Conservation (phyloP, 2,797 vertebrate genomes). For the Aselliscus stoliczkanus region DNA sequence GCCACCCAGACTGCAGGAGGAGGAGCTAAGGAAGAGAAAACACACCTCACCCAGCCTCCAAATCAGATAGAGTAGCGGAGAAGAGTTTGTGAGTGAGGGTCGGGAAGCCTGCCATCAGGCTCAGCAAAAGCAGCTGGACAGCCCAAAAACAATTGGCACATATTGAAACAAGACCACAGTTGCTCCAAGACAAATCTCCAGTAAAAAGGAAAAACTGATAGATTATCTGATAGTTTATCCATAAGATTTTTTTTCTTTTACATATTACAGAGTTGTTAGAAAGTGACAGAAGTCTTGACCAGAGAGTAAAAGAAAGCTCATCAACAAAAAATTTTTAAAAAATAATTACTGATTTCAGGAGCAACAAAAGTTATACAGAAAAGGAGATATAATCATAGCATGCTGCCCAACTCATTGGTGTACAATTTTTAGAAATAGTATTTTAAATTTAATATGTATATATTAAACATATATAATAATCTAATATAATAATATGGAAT, state of each 20-base stretch:
- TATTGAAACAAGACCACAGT: rapidly evolving
- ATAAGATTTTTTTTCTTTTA: not conserved
- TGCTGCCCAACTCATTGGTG: not conserved
- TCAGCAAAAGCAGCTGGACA: not conserved
- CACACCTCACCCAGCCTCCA: not conserved
- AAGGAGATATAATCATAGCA: not conserved
- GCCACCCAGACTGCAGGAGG: not conserved
- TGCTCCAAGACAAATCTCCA: not conserved
- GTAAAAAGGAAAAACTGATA: not conserved
- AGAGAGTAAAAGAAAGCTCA: not conserved
- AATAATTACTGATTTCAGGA: not conserved
- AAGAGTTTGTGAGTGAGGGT: not conserved
- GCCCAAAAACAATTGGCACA: not conserved
- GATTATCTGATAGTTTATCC: not conserved
- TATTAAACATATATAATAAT: not conserved
- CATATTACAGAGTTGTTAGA: not conserved
- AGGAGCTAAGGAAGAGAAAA: not conserved
- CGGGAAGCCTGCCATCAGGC: not conserved
- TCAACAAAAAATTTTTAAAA: not conserved
- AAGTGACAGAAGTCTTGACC: not conserved
- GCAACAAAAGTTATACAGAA: not conserved
- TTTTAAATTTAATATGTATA: not conserved
- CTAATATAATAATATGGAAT: not conserved
- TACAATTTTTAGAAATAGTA: not conserved
- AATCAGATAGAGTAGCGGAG: not conserved